Base-by-base conservation (phyloP, 2,797 vertebrate genomes). In the Galago senegalensis region DNA sequence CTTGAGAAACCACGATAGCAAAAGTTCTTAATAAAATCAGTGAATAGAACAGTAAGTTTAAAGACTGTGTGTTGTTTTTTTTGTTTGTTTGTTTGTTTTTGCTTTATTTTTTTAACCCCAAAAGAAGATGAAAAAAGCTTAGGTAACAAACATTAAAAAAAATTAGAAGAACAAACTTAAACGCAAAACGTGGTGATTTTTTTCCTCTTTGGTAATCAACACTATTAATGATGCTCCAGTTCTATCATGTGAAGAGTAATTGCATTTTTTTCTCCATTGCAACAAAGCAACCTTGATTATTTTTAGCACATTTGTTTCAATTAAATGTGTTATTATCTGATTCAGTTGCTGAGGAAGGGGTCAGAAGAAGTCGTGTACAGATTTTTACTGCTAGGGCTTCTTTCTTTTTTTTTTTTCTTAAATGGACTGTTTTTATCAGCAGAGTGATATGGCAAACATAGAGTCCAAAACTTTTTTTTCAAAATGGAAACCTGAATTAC, bases 251-350 rank as follows among this genome's bases (percentile, higher is more conserved):
- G 49, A 95, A 79, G 3, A 49, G 3, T 82, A 92, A 95, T 14
- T 70, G 9, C 70, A 93, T 63, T 84, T 91, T 93, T 93, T 94
- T 53, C n/a, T 92, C 69, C 25, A 77, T 4, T 92, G 34, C 8
- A 69, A 7, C 31, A 75, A 31, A 89, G 37, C 72, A 87, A 80
- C 3, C n/a, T 87, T 91, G 40, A 87, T 83, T 88, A 90, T 91
- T 95, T 95, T 96, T 90, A 96, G 81, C 31, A 76, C 6, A 92
- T 84, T 82, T 60, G 73, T 88, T 94, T 93, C 40, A 93, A 83
- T 63, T 91, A 95, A 92, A 97, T 92, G 7, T 70, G 4, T 16
- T 67, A 43, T 65, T 79, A 87, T 67, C 10, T 83, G 53, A 88
- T 89, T 17, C 10, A 88, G 9, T 58, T 75, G 29, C 84, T 65